Evolutionary conservation across 1,140 invertebrate species (phyloP), one percentile per base, ranked within the genome.

Genomic region (Drosophila tani): DNA sequence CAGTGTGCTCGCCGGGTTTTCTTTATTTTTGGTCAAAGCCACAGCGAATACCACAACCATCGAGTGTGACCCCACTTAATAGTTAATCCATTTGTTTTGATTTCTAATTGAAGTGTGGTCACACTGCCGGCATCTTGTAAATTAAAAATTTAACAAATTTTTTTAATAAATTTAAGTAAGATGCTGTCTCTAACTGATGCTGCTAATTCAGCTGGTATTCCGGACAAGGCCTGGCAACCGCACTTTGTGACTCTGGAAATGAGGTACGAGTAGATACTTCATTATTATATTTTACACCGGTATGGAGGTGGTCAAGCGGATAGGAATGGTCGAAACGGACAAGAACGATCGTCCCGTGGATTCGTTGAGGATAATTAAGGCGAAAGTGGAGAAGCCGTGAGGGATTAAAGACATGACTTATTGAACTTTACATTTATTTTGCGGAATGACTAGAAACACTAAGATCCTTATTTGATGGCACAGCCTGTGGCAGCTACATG

Each of bases 281-380:
- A 15, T 17, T 27, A n/a, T 35, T 15, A 3, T 1, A 12, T 15
- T 40, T 17, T 94, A 96, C 88, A 95, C 94, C 70, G 98, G 98
- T 21, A 99, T 99, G 97, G 94, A 95, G 75, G 97, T 98, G 60
- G 96, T 99, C 0, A 97, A 98, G 93, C 94, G 98, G 91, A 97
- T 99, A 78, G 98, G 98, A 9, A 94, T 98, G 85, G 97, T 98
- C 6, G 98, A 99, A 92, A 98, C 97, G 27, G 98, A 99, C 92
- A 96, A 96, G 92, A 96, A 96, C 94, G 98, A 99, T 93, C 94
- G 95, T 82, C 98, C 98, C 0, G 95, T 97, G 1, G 98, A 99
- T 93, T 97, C 98, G 91, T 94, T 99, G 1, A 96, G 96, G 93
- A 98, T 99, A 82, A 93, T 97, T 5, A 96, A 96, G 93, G 96